A percentile compares a stretch with the other conserved stretches of the same genome.
phyloP scores from a whole-genome alignment of 2,888 invertebrate genomes.

The Galerucella pusilla region DNA sequence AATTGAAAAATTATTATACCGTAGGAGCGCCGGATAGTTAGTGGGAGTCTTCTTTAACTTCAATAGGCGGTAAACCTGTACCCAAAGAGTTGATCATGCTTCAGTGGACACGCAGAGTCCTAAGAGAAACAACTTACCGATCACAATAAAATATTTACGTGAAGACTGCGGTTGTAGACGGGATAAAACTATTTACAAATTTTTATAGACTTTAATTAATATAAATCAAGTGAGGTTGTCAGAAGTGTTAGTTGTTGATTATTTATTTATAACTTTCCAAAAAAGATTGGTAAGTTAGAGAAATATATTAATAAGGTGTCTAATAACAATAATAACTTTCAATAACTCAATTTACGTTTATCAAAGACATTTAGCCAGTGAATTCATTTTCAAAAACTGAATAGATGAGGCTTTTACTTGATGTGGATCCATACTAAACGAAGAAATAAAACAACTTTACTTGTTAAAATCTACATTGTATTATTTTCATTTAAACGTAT shows the following conservation, averaged over 20 bases:
- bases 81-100: conserved; percentile 15
- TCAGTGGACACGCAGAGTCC: conserved; percentile 20
- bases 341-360: too few species aligned
- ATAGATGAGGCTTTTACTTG: too few species aligned
- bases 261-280: not conserved
- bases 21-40: conserved; percentile 20
- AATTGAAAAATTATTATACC: conserved; percentile 9
- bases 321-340: too few species aligned
- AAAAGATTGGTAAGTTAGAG: too few species aligned
- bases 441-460: too few species aligned
- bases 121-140: conserved; percentile 1
- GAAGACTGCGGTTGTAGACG: not conserved
- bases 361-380: too few species aligned
- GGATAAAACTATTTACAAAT: not conserved
- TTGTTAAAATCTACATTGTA: too few species aligned
- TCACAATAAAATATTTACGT: not conserved
- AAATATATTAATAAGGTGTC: too few species aligned
- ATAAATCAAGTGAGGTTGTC: not conserved
- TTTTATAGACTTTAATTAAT: too few species aligned
- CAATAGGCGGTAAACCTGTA: conserved; percentile 21
- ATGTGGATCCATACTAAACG: too few species aligned
- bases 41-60: conserved; percentile 21
- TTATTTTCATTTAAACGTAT: too few species aligned
- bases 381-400: too few species aligned
- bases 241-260: not conserved